A percentile compares a stretch with the other conserved stretches of the same genome.
These are phyloP conservation scores for Xenus cinereus DNA, from an alignment of 2,113 vertebrate species.

Conservation along the genomic window DNA sequence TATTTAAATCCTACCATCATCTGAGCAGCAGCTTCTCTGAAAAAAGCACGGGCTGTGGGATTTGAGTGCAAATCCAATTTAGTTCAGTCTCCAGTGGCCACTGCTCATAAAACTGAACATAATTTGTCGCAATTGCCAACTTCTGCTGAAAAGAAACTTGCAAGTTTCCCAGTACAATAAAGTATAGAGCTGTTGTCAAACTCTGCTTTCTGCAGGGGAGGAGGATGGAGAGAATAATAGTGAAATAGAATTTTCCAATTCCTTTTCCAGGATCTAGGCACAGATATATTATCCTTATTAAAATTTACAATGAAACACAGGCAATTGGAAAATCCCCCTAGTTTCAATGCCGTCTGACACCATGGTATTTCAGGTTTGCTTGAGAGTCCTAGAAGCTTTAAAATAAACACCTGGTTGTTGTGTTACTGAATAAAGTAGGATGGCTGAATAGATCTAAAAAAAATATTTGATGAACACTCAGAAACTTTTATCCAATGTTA, in stretches of 20 bases:
- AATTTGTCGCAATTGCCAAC: slow-evolving; percentile 39
- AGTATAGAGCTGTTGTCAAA: neutral
- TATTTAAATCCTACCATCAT: slow-evolving; percentile 11
- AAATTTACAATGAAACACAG: neutral
- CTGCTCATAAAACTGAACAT: slow-evolving; percentile 34
- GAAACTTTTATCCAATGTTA: neutral
- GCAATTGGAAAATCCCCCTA: neutral
- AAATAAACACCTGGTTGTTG: neutral
- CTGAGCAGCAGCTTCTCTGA: neutral
- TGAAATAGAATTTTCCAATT: neutral
- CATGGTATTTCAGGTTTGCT: neutral
- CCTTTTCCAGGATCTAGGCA: neutral
- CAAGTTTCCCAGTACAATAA: neutral
- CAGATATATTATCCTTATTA: neutral
- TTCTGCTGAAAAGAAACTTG: slow-evolving; percentile 25
- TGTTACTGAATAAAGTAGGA: neutral
- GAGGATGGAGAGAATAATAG: neutral
- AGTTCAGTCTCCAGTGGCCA: slow-evolving; percentile 14
- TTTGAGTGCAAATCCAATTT: slow-evolving; percentile 61
- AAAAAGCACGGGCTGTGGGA: neutral
- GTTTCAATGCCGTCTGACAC: neutral
- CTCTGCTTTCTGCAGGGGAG: neutral
- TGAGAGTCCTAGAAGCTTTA: neutral
- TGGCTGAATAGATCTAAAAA: neutral
- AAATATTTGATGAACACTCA: neutral